Conservation (phyloP, 2,113 vertebrate genomes). For the Ictidomys tridecemlineatus region DNA sequence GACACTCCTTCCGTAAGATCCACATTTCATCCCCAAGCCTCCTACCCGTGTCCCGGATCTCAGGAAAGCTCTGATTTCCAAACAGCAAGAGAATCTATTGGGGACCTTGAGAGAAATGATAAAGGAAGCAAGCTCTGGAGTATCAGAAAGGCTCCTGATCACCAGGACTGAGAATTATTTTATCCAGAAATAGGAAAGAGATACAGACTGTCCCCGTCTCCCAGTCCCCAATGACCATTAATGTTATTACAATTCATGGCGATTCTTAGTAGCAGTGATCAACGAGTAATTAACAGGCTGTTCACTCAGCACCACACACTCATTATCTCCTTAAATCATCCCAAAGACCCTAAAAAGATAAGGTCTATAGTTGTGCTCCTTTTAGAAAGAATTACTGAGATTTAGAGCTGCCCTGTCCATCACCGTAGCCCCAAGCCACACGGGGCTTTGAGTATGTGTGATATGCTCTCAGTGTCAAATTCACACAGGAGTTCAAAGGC, state of each 20-base stretch:
- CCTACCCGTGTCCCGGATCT: background rate
- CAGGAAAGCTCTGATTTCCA: background rate
- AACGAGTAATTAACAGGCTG: background rate
- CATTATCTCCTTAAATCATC: background rate
- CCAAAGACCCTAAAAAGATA: background rate
- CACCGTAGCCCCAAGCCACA: background rate
- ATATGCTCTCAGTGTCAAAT: background rate
- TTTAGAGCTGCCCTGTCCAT: background rate
- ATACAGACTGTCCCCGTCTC: background rate
- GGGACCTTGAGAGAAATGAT: background rate
- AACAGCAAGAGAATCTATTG: background rate
- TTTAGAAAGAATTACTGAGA: constrained; percentile 26
- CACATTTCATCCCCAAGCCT: background rate
- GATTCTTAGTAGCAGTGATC: background rate
- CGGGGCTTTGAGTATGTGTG: background rate
- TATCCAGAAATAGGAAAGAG: background rate
- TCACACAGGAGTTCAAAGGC: background rate
- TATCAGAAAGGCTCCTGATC: background rate
- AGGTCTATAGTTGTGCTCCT: background rate
- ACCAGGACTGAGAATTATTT: background rate
- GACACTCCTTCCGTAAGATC: background rate
- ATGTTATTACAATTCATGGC: background rate
- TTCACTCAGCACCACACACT: background rate
- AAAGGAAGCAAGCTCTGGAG: background rate
- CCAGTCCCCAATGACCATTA: background rate